These are phyloP conservation scores for Gnathochromis pfefferi DNA, from an alignment of 2,113 vertebrate species.

Conservation along the genomic window DNA sequence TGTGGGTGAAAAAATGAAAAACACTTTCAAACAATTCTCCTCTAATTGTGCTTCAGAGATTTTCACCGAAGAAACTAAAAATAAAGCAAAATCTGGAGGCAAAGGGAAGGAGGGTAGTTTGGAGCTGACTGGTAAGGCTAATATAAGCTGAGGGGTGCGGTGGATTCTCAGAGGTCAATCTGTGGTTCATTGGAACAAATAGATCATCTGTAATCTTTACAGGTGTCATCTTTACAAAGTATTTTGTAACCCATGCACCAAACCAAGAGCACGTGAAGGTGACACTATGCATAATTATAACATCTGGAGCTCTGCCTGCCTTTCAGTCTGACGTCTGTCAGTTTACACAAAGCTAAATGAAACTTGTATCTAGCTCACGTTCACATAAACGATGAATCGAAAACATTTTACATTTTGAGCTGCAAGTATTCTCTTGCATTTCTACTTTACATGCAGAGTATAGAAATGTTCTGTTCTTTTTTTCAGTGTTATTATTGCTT, in stretches of 20 bases:
- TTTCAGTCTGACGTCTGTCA: constrained; percentile 26
- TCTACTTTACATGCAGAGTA: background rate
- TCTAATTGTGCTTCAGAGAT: background rate
- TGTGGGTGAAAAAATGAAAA: background rate
- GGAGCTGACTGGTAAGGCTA: background rate
- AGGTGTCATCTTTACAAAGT: background rate
- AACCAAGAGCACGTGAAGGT: constrained; percentile 30
- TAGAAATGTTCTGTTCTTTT: background rate
- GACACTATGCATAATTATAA: background rate
- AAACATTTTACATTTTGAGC: background rate
- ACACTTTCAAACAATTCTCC: background rate
- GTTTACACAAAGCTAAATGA: constrained; percentile 12
- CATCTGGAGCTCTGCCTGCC: background rate
- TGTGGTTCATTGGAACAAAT: background rate
- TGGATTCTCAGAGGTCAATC: background rate
- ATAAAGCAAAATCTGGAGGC: background rate
- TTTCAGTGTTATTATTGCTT: background rate
- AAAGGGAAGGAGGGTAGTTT: background rate
- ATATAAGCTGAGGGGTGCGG: background rate
- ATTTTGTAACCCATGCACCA: background rate
- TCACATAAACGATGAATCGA: background rate
- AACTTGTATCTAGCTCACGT: background rate
- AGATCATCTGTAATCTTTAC: background rate
- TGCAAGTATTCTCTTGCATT: background rate
- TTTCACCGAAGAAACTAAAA: background rate